Conservation (phyloP, 2,888 invertebrate species). For the Eudemis profundana region DNA sequence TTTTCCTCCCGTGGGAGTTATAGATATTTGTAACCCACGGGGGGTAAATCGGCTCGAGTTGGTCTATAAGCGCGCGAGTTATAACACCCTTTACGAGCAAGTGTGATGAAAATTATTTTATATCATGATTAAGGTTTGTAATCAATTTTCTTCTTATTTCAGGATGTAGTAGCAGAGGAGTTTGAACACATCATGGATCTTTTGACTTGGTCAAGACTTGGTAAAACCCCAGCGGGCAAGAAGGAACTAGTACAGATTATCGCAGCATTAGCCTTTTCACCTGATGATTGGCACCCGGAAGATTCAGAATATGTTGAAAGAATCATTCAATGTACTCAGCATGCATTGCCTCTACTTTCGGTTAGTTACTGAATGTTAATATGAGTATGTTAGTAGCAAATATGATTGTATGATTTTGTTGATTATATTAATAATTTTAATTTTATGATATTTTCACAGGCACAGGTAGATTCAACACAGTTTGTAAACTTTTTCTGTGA, state of each 20-base stretch:
- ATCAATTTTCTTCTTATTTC: constrained; percentile 36
- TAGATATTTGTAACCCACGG: no score
- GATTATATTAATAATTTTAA: background rate
- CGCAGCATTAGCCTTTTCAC: constrained; percentile 89
- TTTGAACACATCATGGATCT: constrained; percentile 95
- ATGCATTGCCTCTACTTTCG: constrained; percentile 94
- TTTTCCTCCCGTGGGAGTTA: no score
- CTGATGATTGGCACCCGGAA: constrained; percentile 89
- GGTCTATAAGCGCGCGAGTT: no score
- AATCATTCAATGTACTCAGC: constrained; percentile 93
- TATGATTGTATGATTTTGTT: no score
- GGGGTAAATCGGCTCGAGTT: no score
- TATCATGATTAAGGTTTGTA: background rate
- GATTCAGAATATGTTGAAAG: constrained; percentile 91
- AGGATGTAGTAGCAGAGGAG: constrained; percentile 96
- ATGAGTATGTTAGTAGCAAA: no score
- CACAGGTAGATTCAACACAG: constrained; percentile 93
- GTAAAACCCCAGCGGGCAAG: constrained; percentile 93
- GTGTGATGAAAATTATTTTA: no score
- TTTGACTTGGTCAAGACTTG: constrained; percentile 91
- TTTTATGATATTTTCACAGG: constrained; percentile 76
- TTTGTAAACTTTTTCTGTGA: constrained; percentile 94
- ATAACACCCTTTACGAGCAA: no score
- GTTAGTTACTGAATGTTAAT: no score
- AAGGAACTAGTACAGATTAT: constrained; percentile 94